Evolutionary conservation across 1,140 invertebrate genomes (phyloP), one percentile per base, ranked within the genome.

Genomic region (Bombus pyrosoma): DNA sequence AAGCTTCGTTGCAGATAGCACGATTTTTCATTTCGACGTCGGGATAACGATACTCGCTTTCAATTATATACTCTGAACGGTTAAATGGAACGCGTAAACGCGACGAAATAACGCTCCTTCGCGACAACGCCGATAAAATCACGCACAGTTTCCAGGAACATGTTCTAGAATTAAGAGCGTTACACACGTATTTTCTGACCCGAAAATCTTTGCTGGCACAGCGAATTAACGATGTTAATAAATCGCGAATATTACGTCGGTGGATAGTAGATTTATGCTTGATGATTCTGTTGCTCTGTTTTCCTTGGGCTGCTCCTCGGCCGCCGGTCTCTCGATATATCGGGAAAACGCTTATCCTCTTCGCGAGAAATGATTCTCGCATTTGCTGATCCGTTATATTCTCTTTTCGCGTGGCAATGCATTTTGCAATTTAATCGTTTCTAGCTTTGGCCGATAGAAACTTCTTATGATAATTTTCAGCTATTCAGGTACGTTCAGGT

Each of bases 1-100:
- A 15, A 41, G 37, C 25, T 15, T 15, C 59, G 37, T 32, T 2
- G 4, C 6, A 34, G 57, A 85, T 80, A 85, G 32, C 28, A 5
- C 5, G 32, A 80, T 79, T 81, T 85, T 85, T 81, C 77, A 81
- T 57, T 72, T 22, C 6, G 4, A 13, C 59, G 15, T 3, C 32
- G 59, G 83, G 66, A 79, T 72, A 84, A 80, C 68, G 37, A 79
- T 47, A 15, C 13, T n/a, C 32, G 53, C 22, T 34, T 84, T 32
- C 32, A 84, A 84, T 72, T 79, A 72, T 59, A 72, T 57, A n/a
- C 9, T 72, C 39, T 5, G 15, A 2, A 32, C 18, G 13, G 39
- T 18, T 47, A 69, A 77, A 76, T 5, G 41, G n/a, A 39, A 57
- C 47, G 25, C 66, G n/a, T 34, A 9, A 57, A 41, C 28, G n/a